Base-by-base conservation (phyloP, 2,113 vertebrate genomes). In the Cavia aperea region DNA sequence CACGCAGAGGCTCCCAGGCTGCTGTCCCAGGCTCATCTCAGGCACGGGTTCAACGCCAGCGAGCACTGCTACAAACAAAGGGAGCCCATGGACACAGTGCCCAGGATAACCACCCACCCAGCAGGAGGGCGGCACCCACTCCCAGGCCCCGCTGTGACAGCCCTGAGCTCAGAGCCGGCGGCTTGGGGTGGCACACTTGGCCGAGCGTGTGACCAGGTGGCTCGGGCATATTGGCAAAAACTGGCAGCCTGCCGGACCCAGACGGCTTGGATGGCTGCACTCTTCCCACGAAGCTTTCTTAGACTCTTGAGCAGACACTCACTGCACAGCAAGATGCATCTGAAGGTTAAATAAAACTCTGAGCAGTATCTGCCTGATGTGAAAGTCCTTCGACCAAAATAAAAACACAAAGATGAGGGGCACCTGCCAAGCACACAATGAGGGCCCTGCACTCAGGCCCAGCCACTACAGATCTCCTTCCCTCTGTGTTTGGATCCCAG, bases 171-270 rank as follows among this genome's bases (percentile, higher is more conserved):
- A 97, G 97, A 98, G 97, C 98, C 96, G 97, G 97, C 97, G 97
- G 97, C 97, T 97, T 97, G 96, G 98, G 97, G 98, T 98, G 98
- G 98, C 98, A 98, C 97, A 98, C 98, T 98, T 98, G 98, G 98
- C 98, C 98, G 98, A 97, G 94, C 96, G 97, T 96, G 94, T 92
- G 98, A 98, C 98, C 98, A 99, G 98, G 98, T 99, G 98, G 98
- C 98, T 98, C 98, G 98, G 98, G 98, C 98, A 98, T 98, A 98
- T 98, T 99, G 98, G 98, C 98, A 98, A 98, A 98, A 98, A 97
- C 98, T 99, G 98, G 98, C 98, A 98, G 97, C 83, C 96, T 98
- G 98, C 98, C 98, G 98, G 97, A 98, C 98, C 97, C 98, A 99
- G 98, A 99, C 99, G 98, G 99, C 98, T 98, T 96, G 97, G 97